Percentiles rank a stretch among this genome's conserved stretches.
These are phyloP conservation scores for Metalampra italica DNA, from an alignment of 2,888 invertebrate species.

Conservation along the genomic window DNA sequence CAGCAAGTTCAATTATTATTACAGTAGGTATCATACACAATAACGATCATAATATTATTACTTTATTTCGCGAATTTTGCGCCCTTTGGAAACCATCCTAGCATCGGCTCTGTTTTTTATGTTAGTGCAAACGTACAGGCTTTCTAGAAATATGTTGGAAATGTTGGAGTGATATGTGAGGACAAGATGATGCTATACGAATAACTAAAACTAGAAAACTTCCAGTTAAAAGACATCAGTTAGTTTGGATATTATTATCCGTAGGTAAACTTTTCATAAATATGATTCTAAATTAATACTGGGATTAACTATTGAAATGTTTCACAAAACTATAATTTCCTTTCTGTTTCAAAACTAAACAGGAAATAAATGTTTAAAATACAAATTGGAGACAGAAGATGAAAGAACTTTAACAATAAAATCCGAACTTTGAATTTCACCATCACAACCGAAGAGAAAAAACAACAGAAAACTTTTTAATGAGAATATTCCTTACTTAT, in stretches of 20 bases:
- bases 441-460: conserved; percentile 2
- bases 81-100: neutral
- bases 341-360: no score
- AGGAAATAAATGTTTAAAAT: neutral
- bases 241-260: no score
- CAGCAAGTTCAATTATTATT: no score
- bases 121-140: neutral
- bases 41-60: no score
- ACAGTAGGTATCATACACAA: no score
- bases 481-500: conserved; percentile 34
- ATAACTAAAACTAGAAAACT: neutral
- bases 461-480: conserved; percentile 17
- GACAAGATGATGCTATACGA: neutral
- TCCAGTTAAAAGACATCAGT: neutral
- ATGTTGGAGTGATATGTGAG: conserved; percentile 7
- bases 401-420: neutral
- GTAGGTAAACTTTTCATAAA: no score
- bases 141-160: conserved; percentile 9
- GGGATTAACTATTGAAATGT: no score
- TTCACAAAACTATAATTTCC: no score
- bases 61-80: neutral
- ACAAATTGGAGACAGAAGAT: neutral
- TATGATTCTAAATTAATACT: no score
- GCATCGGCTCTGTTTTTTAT: neutral
- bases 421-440: conserved; percentile 2